A percentile compares a stretch with the other conserved stretches of the same genome.
Conservation (phyloP, 1,140 invertebrate genomes). For the Reticulitermes speratus region DNA sequence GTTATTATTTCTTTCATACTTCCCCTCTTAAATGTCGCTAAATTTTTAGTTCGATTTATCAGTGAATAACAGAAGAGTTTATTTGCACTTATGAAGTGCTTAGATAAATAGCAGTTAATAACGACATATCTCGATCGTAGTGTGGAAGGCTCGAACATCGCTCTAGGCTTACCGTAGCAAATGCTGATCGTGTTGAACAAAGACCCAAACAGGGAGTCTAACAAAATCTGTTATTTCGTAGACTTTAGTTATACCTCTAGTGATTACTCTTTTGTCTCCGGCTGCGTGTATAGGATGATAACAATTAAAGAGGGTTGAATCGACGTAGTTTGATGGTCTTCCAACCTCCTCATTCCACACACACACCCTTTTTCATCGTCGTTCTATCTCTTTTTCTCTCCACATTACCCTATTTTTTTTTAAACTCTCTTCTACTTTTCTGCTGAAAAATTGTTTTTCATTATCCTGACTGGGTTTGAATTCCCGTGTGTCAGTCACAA, state of each 20-base stretch:
- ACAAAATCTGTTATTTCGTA: too few species aligned
- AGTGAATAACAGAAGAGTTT: too few species aligned
- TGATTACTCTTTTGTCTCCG: not conserved
- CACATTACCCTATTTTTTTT: not conserved
- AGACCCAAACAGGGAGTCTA: too few species aligned
- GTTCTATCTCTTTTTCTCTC: not conserved
- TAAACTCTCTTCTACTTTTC: conserved; percentile 16
- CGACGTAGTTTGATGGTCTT: conserved; percentile 2
- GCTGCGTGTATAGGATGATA: not conserved
- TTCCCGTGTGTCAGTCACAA: conserved; percentile 14
- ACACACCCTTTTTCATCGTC: not conserved
- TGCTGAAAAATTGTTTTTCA: conserved; percentile 19
- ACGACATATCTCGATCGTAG: too few species aligned
- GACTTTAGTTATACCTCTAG: not conserved
- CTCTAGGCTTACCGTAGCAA: too few species aligned
- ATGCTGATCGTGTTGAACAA: too few species aligned
- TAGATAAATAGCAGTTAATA: too few species aligned
- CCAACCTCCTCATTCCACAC: not conserved
- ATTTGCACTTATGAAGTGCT: too few species aligned
- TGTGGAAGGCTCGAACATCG: too few species aligned
- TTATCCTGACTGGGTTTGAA: conserved; percentile 11
- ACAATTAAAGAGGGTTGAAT: conserved; percentile 16
- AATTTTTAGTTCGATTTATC: too few species aligned
- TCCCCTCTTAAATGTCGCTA: too few species aligned
- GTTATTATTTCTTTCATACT: too few species aligned